These are phyloP conservation scores for Pseudomyrmex concolor DNA, from an alignment of 1,140 invertebrate genomes.

Conservation along the genomic window DNA sequence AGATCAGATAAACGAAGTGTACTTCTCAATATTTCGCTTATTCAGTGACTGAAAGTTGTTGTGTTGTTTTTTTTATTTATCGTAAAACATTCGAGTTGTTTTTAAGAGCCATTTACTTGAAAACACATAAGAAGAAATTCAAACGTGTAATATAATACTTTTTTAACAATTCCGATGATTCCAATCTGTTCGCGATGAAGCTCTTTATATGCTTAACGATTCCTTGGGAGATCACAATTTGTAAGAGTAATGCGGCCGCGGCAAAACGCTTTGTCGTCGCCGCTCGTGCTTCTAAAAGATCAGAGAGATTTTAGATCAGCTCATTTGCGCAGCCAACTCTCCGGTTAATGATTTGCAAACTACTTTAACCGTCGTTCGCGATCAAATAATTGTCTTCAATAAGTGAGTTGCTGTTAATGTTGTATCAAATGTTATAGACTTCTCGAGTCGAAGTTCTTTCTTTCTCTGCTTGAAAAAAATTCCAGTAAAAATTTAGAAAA, in stretches of 20 bases:
- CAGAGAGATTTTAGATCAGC: conserved; percentile 54
- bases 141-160: background rate
- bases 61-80: background rate
- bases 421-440: conserved; percentile 3
- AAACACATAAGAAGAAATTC: background rate
- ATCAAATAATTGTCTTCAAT: conserved; percentile 37
- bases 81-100: background rate
- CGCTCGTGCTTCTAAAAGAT: conserved; percentile 7
- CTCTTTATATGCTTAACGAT: background rate
- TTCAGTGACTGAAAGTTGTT: background rate
- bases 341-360: conserved; percentile 54
- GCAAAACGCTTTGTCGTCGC: conserved; percentile 17
- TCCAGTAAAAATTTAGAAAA: background rate
- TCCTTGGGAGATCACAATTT: conserved; percentile 41
- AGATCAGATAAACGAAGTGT: background rate
- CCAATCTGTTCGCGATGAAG: conserved; percentile 17
- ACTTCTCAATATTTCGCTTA: conserved; percentile 2
- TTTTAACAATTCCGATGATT: conserved; percentile 34
- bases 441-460: too few relatives aligned
- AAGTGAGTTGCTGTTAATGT: conserved; percentile 31
- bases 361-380: conserved; percentile 14
- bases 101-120: background rate
- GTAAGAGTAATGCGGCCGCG: conserved; percentile 37
- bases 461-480: background rate
- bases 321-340: conserved; percentile 34